Evolutionary conservation across 1,140 invertebrate genomes (phyloP), one percentile per base, ranked within the genome.

Genomic region (Atta cephalotes): DNA sequence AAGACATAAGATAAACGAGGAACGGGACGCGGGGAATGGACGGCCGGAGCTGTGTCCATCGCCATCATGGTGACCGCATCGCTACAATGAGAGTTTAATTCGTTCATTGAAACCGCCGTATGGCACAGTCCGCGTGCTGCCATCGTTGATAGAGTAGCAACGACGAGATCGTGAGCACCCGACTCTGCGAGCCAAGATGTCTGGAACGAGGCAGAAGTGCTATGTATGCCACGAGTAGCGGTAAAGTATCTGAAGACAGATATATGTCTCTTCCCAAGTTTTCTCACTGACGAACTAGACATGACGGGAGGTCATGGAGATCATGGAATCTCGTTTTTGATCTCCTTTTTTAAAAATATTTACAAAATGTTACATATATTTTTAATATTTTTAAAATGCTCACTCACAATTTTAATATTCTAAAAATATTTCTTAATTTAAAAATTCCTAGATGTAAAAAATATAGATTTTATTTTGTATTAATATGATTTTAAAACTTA

Each of bases 21-120:
- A 68, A 31, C 28, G 4, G 51, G 14, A 16, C 35, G 31, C 14
- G 56, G 60, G 31, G 60, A 74, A 53, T 28, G 14, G n/a, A 45
- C 5, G 66, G 60, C 60, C 66, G 49, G 56, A 87, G 35, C 56
- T 35, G 31, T 58, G 79, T 56, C 49, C 60, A 53, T 39, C 35
- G 58, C 35, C 60, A 53, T 39, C 25, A 51, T 12, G 66, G 25
- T 28, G 21, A 78, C 53, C 71, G 58, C 68, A 81, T 86, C 70
- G 77, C 45, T 25, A 65, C 88, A 91, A 91, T 91, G 86, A 91
- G 89, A 88, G 72, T 86, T 91, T 89, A 91, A 91, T 91, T 91
- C 86, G 88, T 89, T 91, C 89, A 88, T 91, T 91, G 71, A 89
- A 80, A 88, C 79, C 60, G 71, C 28, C 72, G 51, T 86, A 86